Evolutionary conservation across 2,113 vertebrate genomes (phyloP).

Genomic region (Sigmodon hispidus): DNA sequence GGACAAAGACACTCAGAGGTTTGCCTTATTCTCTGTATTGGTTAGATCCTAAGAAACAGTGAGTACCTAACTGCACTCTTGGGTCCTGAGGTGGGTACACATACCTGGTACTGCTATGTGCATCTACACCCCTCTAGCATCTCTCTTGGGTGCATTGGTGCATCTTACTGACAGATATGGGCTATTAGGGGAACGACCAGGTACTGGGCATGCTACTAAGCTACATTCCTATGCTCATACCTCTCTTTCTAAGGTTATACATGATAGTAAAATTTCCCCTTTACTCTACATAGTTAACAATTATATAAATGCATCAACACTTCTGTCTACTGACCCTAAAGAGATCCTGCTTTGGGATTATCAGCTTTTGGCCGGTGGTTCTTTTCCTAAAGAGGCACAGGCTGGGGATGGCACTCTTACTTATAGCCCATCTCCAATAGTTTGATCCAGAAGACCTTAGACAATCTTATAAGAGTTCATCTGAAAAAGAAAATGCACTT

Average conservation of each 20-base stretch:
- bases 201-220: too few species aligned
- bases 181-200: background rate
- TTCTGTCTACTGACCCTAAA: background rate
- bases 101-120: background rate
- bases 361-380: background rate
- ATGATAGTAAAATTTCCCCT: background rate
- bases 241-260: background rate
- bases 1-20: background rate
- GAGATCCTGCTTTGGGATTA: background rate
- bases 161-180: background rate
- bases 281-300: background rate
- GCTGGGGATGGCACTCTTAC: background rate
- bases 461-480: background rate
- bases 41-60: background rate
- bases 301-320: background rate
- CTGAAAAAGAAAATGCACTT: background rate
- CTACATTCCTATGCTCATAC: background rate
- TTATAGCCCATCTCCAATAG: background rate
- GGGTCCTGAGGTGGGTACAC: background rate
- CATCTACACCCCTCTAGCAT: background rate
- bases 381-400: background rate
- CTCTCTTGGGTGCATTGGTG: background rate
- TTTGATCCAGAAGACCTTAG: background rate
- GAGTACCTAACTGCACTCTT: background rate
- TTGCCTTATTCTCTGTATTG: background rate